Base-by-base conservation (phyloP, 2,797 vertebrate genomes). In the Sardinella longiceps region DNA sequence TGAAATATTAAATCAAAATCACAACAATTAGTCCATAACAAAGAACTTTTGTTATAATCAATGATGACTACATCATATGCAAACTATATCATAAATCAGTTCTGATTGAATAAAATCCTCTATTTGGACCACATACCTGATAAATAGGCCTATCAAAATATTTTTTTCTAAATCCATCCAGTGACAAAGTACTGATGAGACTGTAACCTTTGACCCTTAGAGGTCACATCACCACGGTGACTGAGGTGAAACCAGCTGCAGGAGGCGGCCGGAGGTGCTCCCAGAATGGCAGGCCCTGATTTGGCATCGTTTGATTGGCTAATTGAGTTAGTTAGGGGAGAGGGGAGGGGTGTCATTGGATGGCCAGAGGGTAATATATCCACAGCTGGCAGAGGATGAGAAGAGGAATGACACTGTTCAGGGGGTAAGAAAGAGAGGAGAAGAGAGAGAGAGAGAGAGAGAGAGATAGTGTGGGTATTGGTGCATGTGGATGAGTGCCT, bases 261-360 rank as follows among this genome's bases (percentile, higher is more conserved):
- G 9, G 51, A 88, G 84, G 85, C 12, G 66, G 48, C 80, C 81
- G n/a, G 74, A 83, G 83, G 30, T 56, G 46, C 83, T 66, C 20
- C 10, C 3, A 33, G 80, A 88, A 84, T 88, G 84, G 82, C 84
- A 84, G 87, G 23, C 82, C 81, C 82, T 83, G 88, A 89, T 90
- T 84, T 81, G 88, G 88, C 86, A 87, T 1, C 83, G 63, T 86
- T 63, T 86, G 88, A 91, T 89, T 89, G 88, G 81, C 87, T 91
- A 84, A 92, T 91, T 89, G 88, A 77, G 84, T 81, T 86, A 77
- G 84, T 81, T 86, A 80, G 86, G 80, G 33, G 37, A 28, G 63
- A 5, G 25, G 43, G 25, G 45, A 10, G 28, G 11, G 9, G n/a
- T 63, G 25, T 63, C 60, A 63, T 30, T 14, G 25, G 25, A 63